A percentile compares a stretch with the other conserved stretches of the same genome.
Conservation (phyloP, 2,888 invertebrate genomes). For the Hypsopygia costalis region DNA sequence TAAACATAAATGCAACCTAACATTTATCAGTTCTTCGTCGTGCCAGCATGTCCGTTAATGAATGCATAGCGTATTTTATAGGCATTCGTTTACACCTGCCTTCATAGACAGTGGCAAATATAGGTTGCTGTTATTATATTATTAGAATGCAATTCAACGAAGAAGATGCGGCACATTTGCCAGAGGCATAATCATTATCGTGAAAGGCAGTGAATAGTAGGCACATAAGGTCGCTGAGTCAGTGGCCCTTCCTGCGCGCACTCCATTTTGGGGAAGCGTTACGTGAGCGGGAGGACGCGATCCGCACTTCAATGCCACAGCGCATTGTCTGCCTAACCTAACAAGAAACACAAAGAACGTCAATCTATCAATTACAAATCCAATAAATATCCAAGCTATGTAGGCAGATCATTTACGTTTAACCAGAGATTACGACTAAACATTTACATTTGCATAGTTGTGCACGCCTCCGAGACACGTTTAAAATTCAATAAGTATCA, state of each 20-base stretch:
- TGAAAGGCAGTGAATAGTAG: conserved; percentile 51
- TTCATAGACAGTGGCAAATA: conserved; percentile 29
- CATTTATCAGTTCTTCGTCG: too few relatives aligned
- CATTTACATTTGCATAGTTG: conserved; percentile 11
- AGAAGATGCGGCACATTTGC: conserved; percentile 50
- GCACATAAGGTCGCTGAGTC: conserved; percentile 62
- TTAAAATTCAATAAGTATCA: conserved; percentile 13
- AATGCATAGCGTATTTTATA: conserved; percentile 9
- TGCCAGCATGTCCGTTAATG: conserved; percentile 23
- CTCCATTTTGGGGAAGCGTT: conserved; percentile 62
- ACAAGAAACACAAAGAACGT: conserved; percentile 14
- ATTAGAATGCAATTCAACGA: conserved; percentile 55
- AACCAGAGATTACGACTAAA: conserved; percentile 1
- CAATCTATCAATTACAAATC: conserved; percentile 4
- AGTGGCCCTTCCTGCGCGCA: conserved; percentile 67
- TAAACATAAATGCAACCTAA: too few relatives aligned
- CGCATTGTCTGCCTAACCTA: conserved; percentile 40
- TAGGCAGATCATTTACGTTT: conserved; percentile 3
- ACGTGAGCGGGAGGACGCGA: conserved; percentile 60
- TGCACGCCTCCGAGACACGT: conserved; percentile 7
- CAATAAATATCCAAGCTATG: not conserved
- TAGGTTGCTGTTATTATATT: conserved; percentile 33
- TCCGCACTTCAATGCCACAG: conserved; percentile 50
- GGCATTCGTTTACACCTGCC: conserved; percentile 30
- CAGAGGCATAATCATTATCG: conserved; percentile 47